phyloP scores from a whole-genome alignment of 2,797 vertebrate species.

The Rhabdophis nuchalis region DNA sequence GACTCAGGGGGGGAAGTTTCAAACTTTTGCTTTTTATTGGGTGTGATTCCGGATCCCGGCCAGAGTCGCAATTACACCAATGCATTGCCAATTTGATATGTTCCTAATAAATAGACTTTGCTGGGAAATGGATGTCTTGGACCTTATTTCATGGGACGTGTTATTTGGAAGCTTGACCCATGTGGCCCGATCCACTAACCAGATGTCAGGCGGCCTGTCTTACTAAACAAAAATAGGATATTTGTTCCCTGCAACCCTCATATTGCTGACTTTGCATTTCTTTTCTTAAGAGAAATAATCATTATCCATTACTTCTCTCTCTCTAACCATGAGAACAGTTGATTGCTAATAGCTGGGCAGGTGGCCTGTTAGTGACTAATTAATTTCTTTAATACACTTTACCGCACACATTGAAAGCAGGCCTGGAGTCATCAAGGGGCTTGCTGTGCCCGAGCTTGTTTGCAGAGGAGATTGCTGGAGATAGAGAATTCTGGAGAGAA shows the following conservation, averaged over 20 bases:
- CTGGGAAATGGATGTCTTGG: too few relatives aligned
- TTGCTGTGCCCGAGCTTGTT: not conserved
- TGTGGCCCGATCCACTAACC: not conserved
- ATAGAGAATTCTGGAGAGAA: not conserved
- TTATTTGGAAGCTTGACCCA: too few relatives aligned
- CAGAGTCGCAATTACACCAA: too few relatives aligned
- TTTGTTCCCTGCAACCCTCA: not conserved
- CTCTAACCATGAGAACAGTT: conserved; percentile 7
- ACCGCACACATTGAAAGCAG: conserved; percentile 10
- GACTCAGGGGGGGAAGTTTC: too few relatives aligned
- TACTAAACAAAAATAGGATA: not conserved
- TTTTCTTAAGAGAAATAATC: conserved; percentile 6
- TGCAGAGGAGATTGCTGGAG: not conserved
- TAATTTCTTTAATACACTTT: conserved; percentile 26
- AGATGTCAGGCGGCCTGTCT: not conserved
- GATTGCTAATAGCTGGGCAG: conserved; percentile 27
- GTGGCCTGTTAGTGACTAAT: conserved; percentile 27
- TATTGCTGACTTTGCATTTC: not conserved
- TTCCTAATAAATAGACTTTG: too few relatives aligned
- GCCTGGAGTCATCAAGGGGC: not conserved
- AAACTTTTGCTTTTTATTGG: too few relatives aligned
- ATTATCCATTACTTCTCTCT: conserved; percentile 19
- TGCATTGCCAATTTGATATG: too few relatives aligned
- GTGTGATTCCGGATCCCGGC: too few relatives aligned
- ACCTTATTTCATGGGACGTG: too few relatives aligned